Evolutionary conservation across 2,113 vertebrate genomes (phyloP), one percentile per base, ranked within the genome.

Genomic region (Vidua chalybeata): DNA sequence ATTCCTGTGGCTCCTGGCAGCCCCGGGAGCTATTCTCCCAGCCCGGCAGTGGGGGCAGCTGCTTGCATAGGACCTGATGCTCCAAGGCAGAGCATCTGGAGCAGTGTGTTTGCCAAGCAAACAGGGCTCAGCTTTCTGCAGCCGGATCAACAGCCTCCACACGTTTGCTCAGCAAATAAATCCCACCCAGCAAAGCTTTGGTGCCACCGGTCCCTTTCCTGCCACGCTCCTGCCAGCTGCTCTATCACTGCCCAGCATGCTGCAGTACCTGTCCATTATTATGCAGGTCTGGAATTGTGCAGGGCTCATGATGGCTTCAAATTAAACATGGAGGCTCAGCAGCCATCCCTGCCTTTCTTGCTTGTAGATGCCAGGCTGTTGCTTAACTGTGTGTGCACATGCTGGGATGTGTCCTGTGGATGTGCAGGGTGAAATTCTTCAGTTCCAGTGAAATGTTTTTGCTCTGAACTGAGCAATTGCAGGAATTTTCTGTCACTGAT

Each of bases 161-260:
- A 41, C 13, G 2, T 95, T 93, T 76, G 74, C 35, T 85, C 13
- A 81, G 88, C 88, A 95, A 93, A 95, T 48, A 95, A 80, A 88
- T 80, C 10, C 48, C 88, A 77, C 58, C 73, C 21, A 5, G 64
- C 52, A 31, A 21, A 49, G 64, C 87, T 52, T 27, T 3, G 37
- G 58, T 77, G 85, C 23, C 59, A 9, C 45, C 11, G 10, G 13
- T 52, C 48, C 66, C 74, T 43, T 72, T 80, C 58, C 68, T 4
- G 0, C n/a, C 18, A 2, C 1, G 26, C 46, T 69, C 48, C 79
- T 37, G 52, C 69, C 90, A 88, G 71, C 88, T 95, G 94, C 49
- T 5, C 8, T 22, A 30, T 27, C 54, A 10, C 74, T 49, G n/a
- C 84, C 69, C 64, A 13, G 46, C 75, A 13, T 51, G 69, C 64